Base-by-base conservation (phyloP, 2,888 invertebrate genomes). In the Thelaira solivaga region DNA sequence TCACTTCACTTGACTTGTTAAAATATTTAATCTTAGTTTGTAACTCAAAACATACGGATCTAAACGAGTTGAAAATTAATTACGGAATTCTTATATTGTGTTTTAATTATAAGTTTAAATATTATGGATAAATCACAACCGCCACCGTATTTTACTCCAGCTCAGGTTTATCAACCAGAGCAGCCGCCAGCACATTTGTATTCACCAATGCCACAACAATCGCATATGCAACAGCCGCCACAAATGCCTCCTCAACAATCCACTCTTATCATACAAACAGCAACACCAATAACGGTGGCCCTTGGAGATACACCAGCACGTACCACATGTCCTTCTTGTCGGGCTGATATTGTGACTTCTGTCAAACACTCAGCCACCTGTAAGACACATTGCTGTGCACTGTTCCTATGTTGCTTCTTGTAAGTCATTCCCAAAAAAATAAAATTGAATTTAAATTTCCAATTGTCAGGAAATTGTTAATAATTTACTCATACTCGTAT, bases 241-340 rank as follows among this genome's bases (percentile, higher is more conserved):
- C 80, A 77, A 13, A 83, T 77, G 0, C 81, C 80, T 43, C 80
- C 81, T 13, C 83, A 81, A 1, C 80, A 81, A 34, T 81, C 85
- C 1, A 84, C 86, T 36, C 85, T 87, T n/a, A 86, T 87, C 10
- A 85, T 85, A 80, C 83, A 85, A 16, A 83, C 85, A 3, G 85
- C 86, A 26, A 83, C 84, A 36, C 80, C 82, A 0, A 83, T 83
- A 47, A 81, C 82, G 55, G 81, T 83, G 26, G 82, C 85, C 11
- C 83, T 86, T 16, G 83, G 85, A 49, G 83, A 67, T 36, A 83
- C 81, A 2, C 85, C 86, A 1, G 80, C 85, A 0, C 85, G 85
- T 18, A 80, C 90, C 7, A 82, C 84, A 2, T 91, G 91, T 72
- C 90, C 90, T 0, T 90, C 90, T 1, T 92, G 92, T 78, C 86